Evolutionary conservation across 2,797 vertebrate genomes (phyloP), one percentile per base, ranked within the genome.

Genomic region (Mus minutoides): DNA sequence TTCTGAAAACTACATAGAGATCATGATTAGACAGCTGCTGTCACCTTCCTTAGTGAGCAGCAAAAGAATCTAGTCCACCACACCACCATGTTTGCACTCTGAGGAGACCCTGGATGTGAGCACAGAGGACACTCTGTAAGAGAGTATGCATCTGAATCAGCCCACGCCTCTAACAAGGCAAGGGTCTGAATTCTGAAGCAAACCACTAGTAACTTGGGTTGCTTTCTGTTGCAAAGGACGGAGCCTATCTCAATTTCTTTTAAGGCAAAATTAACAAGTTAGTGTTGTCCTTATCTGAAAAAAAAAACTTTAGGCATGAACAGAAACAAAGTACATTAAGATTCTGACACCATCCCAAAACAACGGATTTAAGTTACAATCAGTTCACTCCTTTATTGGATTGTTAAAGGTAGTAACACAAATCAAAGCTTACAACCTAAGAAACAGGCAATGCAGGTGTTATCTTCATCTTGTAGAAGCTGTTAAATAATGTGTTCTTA

Each of bases 241-340:
- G 69, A 89, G 91, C 6, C 43, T 67, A 75, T 22, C n/a, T 95
- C 75, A 71, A 77, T 75, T 78, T 88, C 83, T 16, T 58, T 76
- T 75, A 87, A 84, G 49, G 49, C 34, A 95, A 76, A 91, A 90
- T 64, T 80, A 37, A 76, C 40, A 89, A 21, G 22, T 78, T 85
- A 90, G 46, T 93, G 22, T 60, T 37, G 84, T 82, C 8, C 19
- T 40, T 87, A 93, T 91, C 37, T 86, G 58, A 90, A 88, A 96
- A 94, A 56, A 19, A n/a, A 43, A 75, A 46, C 62, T 37, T 91
- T 9, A 96, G 49, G 56, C 49, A 76, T 62, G 34, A 96, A 52
- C 43, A 96, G 8, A 82, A 93, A 8, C 29, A 60, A 84, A 85
- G 10, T 58, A 91, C 14, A 29, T 60, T 52, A 40, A 64, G 37